Conservation (phyloP, 2,113 vertebrate genomes). For the Dromiciops gliroides region DNA sequence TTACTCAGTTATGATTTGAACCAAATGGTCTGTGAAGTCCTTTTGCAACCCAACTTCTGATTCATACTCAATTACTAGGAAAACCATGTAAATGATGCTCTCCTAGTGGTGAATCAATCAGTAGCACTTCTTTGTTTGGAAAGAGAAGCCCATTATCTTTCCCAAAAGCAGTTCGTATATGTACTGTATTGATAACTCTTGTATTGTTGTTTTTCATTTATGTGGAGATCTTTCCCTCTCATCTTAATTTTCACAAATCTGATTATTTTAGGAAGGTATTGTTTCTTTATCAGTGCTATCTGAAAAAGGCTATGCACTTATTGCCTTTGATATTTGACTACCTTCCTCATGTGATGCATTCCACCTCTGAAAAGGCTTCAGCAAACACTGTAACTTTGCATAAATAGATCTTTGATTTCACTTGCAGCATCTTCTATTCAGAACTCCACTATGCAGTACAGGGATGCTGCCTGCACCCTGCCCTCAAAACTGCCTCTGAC, state of each 20-base stretch:
- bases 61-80: neutral
- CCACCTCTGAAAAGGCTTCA: neutral
- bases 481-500: constrained; percentile 18
- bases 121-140: neutral
- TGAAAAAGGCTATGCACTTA: constrained; percentile 2
- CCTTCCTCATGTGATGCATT: neutral
- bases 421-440: neutral
- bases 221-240: neutral
- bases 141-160: neutral
- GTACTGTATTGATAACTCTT: neutral
- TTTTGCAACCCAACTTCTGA: neutral
- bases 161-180: neutral
- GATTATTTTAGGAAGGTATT: constrained; percentile 8
- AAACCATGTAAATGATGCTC: neutral
- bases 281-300: constrained; percentile 1
- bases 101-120: neutral
- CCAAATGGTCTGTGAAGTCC: neutral
- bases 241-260: constrained; percentile 5
- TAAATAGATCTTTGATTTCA: constrained; percentile 7
- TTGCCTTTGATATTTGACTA: neutral
- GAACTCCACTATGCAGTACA: neutral
- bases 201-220: neutral
- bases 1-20: neutral
- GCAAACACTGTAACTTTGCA: neutral
- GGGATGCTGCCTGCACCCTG: neutral